Percentiles rank a stretch among this genome's conserved stretches.
Conservation (phyloP, 1,140 invertebrate species). For the Aphelenchoides besseyi region DNA sequence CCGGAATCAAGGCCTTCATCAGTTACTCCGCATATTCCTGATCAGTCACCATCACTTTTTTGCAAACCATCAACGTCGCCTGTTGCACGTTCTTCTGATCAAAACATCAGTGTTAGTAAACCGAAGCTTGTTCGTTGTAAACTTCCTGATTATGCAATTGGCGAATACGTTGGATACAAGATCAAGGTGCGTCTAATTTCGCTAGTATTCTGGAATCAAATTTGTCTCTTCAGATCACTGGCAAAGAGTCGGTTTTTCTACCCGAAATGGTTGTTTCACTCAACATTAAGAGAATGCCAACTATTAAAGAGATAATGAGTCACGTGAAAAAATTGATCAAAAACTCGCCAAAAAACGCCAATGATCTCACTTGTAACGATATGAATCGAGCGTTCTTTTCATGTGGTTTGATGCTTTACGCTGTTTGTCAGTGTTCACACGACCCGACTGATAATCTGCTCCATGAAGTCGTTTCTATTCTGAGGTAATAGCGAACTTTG, state of each 20-base stretch:
- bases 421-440: not conserved
- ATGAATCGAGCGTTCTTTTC: not conserved
- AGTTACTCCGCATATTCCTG: no score
- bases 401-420: not conserved
- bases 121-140: not conserved
- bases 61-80: no score
- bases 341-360: not conserved
- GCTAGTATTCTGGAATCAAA: not conserved
- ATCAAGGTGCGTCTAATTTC: not conserved
- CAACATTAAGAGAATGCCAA: not conserved
- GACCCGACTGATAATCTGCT: not conserved
- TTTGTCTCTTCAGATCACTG: not conserved
- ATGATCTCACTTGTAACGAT: not conserved
- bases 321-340: not conserved
- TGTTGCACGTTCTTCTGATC: no score
- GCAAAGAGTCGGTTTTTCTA: not conserved
- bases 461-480: not conserved
- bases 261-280: not conserved
- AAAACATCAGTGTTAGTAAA: no score
- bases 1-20: not conserved
- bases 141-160: conserved; percentile 3
- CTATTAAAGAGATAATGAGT: not conserved
- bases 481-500: not conserved
- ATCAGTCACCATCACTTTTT: no score
- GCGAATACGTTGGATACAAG: conserved; percentile 5